Evolutionary conservation across 2,113 vertebrate genomes (phyloP).

Genomic region (Brachyistius frenatus): DNA sequence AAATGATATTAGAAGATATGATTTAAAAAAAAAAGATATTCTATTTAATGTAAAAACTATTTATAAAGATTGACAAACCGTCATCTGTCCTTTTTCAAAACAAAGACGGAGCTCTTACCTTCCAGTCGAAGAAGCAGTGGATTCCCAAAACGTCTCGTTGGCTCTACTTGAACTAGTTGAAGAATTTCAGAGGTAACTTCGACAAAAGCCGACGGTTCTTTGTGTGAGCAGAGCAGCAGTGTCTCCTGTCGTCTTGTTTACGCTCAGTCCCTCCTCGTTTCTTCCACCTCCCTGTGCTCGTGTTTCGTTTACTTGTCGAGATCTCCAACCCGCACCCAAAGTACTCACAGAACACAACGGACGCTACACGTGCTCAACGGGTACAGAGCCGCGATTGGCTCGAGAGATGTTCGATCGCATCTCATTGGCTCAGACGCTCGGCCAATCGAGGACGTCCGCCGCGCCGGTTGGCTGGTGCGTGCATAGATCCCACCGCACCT

Average conservation of each 20-base stretch:
- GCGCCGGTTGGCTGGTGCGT: slow-evolving; percentile 60
- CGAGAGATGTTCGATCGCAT: accelerated
- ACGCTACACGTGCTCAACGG: slow-evolving; percentile 71
- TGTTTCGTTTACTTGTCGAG: slow-evolving; percentile 23
- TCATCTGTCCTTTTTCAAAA: too few species aligned
- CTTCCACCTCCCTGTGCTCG: background rate
- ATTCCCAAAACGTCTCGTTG: background rate
- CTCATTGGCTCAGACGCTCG: slow-evolving; percentile 44
- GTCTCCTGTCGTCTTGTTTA: background rate
- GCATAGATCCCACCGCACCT: background rate
- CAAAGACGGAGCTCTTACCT: slow-evolving; percentile 34
- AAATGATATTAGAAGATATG: too few species aligned
- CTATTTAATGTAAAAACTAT: too few species aligned
- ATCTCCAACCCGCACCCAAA: slow-evolving; percentile 39
- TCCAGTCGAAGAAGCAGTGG: background rate
- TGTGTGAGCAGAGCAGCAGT: background rate
- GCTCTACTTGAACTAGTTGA: too few species aligned
- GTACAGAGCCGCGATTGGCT: slow-evolving; percentile 55
- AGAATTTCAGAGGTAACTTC: background rate
- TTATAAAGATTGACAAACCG: too few species aligned
- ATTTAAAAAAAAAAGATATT: too few species aligned
- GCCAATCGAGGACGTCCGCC: slow-evolving; percentile 51
- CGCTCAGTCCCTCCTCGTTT: background rate
- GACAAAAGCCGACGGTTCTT: background rate
- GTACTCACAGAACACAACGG: slow-evolving; percentile 18